Percentiles rank a stretch among this genome's conserved stretches.
These are phyloP conservation scores for Oxyscelio sp. DNA, from an alignment of 2,888 invertebrate species.

Conservation along the genomic window DNA sequence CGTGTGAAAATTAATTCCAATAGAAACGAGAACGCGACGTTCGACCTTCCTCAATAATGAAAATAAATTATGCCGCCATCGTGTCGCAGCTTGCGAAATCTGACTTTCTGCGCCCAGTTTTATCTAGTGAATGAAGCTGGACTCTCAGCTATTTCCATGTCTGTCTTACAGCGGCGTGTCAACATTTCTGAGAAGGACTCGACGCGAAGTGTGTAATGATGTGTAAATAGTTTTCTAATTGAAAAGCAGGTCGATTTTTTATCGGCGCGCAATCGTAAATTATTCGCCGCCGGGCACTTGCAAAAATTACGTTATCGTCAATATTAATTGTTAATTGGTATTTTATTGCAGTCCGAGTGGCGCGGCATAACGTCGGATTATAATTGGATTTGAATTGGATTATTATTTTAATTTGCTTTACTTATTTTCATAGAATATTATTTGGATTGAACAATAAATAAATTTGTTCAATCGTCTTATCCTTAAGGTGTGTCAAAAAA, in stretches of 20 bases:
- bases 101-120: conserved; percentile 60
- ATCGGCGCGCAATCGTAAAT: conserved; percentile 18
- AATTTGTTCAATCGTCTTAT: too few species aligned
- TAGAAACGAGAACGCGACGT: conserved; percentile 50
- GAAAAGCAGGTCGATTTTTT: conserved; percentile 59
- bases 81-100: conserved; percentile 66
- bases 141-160: conserved; percentile 60
- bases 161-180: conserved; percentile 53
- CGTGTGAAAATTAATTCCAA: conserved; percentile 10
- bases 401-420: background rate
- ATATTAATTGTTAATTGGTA: conserved; percentile 32
- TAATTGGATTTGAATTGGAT: conserved; percentile 16
- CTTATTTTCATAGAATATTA: too few species aligned
- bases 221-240: conserved; percentile 56
- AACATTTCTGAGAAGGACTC: conserved; percentile 65
- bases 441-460: too few species aligned
- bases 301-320: conserved; percentile 11
- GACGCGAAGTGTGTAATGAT: conserved; percentile 57
- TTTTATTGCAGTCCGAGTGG: background rate
- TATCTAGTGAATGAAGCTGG: conserved; percentile 64
- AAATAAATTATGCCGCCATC: conserved; percentile 69
- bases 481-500: too few species aligned
- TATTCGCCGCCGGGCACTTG: background rate
- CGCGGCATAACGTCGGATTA: background rate
- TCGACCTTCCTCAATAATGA: conserved; percentile 71